These are phyloP conservation scores for Catharus ustulatus DNA, from an alignment of 2,797 vertebrate species.

Conservation along the genomic window DNA sequence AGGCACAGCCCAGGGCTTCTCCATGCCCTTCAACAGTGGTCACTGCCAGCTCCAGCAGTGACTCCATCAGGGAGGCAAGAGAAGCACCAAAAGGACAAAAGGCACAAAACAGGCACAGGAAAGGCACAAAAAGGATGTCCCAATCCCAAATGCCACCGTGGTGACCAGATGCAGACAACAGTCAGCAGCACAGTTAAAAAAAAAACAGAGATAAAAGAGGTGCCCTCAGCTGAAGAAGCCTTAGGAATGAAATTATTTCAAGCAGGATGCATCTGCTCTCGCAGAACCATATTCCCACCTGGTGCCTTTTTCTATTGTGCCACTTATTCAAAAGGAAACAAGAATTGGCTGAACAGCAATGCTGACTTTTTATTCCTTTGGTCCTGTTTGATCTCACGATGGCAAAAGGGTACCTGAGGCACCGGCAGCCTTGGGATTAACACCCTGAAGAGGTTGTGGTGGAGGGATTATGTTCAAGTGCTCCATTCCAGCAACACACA, in stretches of 20 bases:
- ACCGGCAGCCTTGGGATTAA: not conserved
- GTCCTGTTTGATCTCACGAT: not conserved
- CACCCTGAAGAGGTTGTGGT: not conserved
- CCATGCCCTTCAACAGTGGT: not conserved
- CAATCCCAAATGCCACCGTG: fast-evolving
- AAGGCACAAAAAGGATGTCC: not conserved
- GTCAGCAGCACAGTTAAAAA: not conserved
- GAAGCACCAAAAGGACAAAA: not conserved
- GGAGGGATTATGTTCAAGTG: not conserved
- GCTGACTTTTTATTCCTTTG: not conserved
- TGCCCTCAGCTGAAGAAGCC: not conserved
- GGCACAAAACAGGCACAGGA: not conserved
- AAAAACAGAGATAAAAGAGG: not conserved
- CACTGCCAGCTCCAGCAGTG: not conserved
- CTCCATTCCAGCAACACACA: not conserved
- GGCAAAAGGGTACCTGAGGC: not conserved
- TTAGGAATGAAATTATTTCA: not conserved
- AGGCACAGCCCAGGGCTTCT: not conserved
- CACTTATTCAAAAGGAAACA: not conserved
- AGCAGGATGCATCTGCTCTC: not conserved
- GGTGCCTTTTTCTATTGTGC: not conserved
- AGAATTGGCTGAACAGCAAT: not conserved
- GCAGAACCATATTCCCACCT: not conserved
- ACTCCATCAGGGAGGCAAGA: not conserved
- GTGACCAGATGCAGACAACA: not conserved